Evolutionary conservation across 2,113 vertebrate species (phyloP).

Genomic region (Oncorhynchus nerka): DNA sequence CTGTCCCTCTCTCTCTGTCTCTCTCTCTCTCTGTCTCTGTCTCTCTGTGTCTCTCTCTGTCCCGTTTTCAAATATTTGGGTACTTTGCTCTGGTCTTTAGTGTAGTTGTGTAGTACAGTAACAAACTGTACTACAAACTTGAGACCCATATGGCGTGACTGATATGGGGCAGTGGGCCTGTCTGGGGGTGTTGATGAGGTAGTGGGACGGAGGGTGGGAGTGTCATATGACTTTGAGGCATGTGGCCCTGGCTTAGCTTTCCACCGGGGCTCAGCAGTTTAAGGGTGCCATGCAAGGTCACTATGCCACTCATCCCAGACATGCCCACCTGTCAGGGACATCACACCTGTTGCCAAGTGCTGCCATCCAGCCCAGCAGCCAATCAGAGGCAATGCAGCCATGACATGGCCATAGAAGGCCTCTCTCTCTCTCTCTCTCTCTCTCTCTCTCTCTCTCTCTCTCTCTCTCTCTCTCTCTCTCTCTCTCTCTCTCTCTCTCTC

Average conservation of each 20-base stretch:
- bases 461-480: too few species aligned
- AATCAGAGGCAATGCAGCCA: conserved; percentile 58
- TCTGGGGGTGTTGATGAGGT: conserved; percentile 48
- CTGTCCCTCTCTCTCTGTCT: conserved; percentile 1
- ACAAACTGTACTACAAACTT: conserved; percentile 1
- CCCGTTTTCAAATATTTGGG: conserved; percentile 34
- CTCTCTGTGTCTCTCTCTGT: background rate
- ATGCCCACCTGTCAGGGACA: conserved; percentile 76
- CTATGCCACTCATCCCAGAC: conserved; percentile 74
- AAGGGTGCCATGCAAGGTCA: conserved; percentile 68
- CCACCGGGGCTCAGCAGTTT: conserved; percentile 70
- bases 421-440: conserved; percentile 10
- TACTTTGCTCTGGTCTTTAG: conserved; percentile 57
- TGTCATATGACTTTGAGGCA: conserved; percentile 72
- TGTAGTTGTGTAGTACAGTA: conserved; percentile 32
- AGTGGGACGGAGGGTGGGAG: conserved; percentile 44
- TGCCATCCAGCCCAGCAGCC: conserved; percentile 57
- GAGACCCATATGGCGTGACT: conserved; percentile 53
- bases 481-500: too few species aligned
- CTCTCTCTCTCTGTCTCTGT: background rate
- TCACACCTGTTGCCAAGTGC: conserved; percentile 78
- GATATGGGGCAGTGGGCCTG: conserved; percentile 11
- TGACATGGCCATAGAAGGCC: conserved; percentile 76
- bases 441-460: background rate
- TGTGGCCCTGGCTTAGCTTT: conserved; percentile 66